Evolutionary conservation across 2,797 vertebrate species (phyloP).

Genomic region (Tamandua tetradactyla): DNA sequence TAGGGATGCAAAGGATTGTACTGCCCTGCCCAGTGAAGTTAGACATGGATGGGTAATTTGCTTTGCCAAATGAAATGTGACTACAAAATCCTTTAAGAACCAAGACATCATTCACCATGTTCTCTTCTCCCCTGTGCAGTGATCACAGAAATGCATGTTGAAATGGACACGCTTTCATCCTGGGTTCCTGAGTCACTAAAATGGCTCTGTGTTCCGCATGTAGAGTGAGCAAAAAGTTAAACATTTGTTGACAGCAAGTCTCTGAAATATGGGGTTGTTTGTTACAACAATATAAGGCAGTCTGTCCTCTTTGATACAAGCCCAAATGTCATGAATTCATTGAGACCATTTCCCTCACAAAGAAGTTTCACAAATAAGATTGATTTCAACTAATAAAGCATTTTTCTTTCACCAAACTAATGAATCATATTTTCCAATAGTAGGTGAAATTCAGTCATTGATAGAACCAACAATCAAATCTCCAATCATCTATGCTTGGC

Average conservation of each 20-base stretch:
- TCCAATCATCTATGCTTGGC: background rate
- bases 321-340: background rate
- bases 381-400: background rate
- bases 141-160: background rate
- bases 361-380: background rate
- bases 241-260: background rate
- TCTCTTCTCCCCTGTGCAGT: background rate
- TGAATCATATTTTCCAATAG: conserved; percentile 15
- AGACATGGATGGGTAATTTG: background rate
- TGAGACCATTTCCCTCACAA: background rate
- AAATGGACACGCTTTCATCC: background rate
- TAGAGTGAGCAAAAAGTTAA: conserved; percentile 7
- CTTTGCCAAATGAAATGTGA: no score
- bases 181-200: background rate
- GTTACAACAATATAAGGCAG: background rate
- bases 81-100: background rate
- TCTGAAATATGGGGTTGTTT: background rate
- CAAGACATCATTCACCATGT: background rate
- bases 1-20: background rate
- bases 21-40: background rate
- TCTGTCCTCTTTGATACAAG: background rate
- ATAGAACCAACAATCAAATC: background rate
- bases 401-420: background rate
- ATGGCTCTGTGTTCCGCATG: background rate
- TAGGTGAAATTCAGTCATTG: background rate